Percentiles rank a stretch among this genome's conserved stretches.
phyloP scores from a whole-genome alignment of 2,888 invertebrate genomes.

The Danaus chrysippus region DNA sequence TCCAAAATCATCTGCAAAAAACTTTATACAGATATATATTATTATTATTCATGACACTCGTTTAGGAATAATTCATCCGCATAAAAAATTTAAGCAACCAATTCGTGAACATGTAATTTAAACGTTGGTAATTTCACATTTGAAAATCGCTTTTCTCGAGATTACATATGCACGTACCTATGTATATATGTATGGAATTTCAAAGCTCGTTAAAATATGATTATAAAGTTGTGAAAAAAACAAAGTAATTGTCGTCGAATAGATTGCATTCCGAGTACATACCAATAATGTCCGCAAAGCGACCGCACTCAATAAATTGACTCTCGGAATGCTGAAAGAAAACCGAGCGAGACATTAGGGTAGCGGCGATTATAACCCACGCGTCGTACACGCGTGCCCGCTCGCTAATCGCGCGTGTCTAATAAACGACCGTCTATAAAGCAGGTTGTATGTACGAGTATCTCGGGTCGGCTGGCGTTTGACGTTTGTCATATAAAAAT shows the following conservation, averaged over 20 bases:
- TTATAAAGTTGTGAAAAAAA: neutral
- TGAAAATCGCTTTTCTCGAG: too few species aligned
- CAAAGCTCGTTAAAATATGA: constrained; percentile 4
- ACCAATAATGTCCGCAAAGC: constrained; percentile 5
- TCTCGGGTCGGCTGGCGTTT: neutral
- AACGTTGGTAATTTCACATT: too few species aligned
- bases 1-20: neutral
- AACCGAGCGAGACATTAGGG: constrained; percentile 12
- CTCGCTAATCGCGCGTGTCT: constrained; percentile 31
- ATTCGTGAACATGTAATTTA: too few species aligned
- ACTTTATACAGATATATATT: too few species aligned
- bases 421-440: constrained; percentile 6
- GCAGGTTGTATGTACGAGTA: neutral
- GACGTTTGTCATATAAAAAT: too few species aligned
- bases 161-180: too few species aligned
- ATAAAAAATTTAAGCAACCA: too few species aligned
- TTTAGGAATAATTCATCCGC: too few species aligned
- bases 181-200: neutral
- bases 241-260: neutral
- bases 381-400: constrained; percentile 23
- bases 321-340: constrained; percentile 1
- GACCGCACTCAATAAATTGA: constrained; percentile 4
- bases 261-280: constrained; percentile 4
- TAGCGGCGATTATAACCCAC: constrained; percentile 5
- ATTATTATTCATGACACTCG: too few species aligned